A percentile compares a stretch with the other conserved stretches of the same genome.
These are phyloP conservation scores for Cetoscarus ocellatus DNA, from an alignment of 2,797 vertebrate species.

Conservation along the genomic window DNA sequence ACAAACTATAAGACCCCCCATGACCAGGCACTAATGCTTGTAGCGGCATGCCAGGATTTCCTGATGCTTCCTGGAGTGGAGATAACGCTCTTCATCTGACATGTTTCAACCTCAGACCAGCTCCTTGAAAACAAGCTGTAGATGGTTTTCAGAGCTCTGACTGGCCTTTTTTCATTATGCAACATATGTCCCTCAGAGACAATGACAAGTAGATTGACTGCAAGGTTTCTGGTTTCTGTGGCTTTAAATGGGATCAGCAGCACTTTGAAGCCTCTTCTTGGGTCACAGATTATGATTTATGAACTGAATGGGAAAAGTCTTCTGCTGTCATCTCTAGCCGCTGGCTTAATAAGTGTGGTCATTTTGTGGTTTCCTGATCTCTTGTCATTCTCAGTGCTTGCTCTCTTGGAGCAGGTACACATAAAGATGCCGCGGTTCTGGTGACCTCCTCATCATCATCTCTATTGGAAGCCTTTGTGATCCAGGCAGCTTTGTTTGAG, in stretches of 20 bases:
- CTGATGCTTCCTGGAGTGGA: conserved; percentile 43
- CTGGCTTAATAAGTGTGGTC: conserved; percentile 71
- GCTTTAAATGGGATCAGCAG: conserved; percentile 50
- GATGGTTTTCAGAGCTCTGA: conserved; percentile 30
- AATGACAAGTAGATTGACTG: conserved; percentile 37
- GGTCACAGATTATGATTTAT: conserved; percentile 66
- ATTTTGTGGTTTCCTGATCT: conserved; percentile 70
- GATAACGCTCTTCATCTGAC: conserved; percentile 41
- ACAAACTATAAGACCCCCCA: conserved; percentile 69
- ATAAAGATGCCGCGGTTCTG: conserved; percentile 63
- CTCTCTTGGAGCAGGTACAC: conserved; percentile 72
- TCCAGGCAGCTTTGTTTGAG: conserved; percentile 82
- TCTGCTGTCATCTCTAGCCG: conserved; percentile 41
- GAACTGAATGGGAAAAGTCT: conserved; percentile 36
- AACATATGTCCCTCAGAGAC: conserved; percentile 23
- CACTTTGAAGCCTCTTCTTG: conserved; percentile 50
- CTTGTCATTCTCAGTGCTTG: conserved; percentile 45
- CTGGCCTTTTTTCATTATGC: conserved; percentile 32
- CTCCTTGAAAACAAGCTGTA: conserved; percentile 29
- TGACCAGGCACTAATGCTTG: conserved; percentile 68
- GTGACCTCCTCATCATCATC: conserved; percentile 25
- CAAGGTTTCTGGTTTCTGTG: conserved; percentile 58
- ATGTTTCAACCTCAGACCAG: conserved; percentile 43
- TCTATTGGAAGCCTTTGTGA: conserved; percentile 79
- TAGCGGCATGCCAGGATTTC: conserved; percentile 76